Percentiles rank a stretch among this genome's conserved stretches.
These are phyloP conservation scores for Cephalophus harveyi DNA, from an alignment of 2,113 vertebrate genomes.

Conservation along the genomic window DNA sequence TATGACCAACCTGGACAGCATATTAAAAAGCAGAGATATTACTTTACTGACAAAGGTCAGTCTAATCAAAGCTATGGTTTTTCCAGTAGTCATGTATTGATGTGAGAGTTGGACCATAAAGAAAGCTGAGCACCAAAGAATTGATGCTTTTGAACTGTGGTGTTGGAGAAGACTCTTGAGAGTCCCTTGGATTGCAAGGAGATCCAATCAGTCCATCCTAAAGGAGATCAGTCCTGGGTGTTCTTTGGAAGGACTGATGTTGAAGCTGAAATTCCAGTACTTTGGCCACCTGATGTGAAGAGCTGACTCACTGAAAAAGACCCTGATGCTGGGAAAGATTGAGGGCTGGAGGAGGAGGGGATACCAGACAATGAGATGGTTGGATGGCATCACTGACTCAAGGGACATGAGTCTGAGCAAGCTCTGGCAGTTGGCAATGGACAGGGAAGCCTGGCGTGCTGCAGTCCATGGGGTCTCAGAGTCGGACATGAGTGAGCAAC, in stretches of 20 bases:
- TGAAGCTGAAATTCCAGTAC: neutral
- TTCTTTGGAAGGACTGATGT: neutral
- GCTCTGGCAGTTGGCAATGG: neutral
- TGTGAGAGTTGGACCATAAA: neutral
- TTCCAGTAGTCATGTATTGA: neutral
- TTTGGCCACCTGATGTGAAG: neutral
- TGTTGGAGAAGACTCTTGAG: neutral
- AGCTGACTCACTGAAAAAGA: neutral
- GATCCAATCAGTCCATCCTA: neutral
- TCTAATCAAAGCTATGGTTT: neutral
- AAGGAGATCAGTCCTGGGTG: neutral
- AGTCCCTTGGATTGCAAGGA: neutral
- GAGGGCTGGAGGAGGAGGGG: neutral
- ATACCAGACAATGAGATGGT: neutral
- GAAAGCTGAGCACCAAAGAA: neutral
- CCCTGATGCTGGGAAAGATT: neutral
- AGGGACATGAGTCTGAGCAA: neutral
- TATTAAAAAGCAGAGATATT: neutral
- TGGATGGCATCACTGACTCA: neutral
- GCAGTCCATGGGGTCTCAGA: neutral
- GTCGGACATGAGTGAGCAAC: neutral
- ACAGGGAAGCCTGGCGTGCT: neutral
- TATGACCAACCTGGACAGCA: neutral
- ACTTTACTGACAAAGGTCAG: accelerated
- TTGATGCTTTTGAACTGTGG: neutral